These are phyloP conservation scores for Forbesichthys agassizii DNA, from an alignment of 2,113 vertebrate genomes.

Conservation along the genomic window DNA sequence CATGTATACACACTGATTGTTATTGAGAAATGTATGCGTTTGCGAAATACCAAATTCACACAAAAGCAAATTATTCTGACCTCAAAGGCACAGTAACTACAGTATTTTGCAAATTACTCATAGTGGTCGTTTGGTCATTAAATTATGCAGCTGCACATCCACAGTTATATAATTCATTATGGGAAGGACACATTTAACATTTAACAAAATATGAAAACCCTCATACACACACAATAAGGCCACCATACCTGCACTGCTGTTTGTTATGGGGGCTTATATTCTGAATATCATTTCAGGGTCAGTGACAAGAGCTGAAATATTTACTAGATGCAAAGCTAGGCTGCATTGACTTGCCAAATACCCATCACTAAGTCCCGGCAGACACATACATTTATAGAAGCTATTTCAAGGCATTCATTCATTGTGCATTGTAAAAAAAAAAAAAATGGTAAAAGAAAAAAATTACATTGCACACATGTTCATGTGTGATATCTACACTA, in stretches of 20 bases:
- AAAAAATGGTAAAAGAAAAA: no score
- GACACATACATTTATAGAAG: background rate
- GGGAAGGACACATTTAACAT: background rate
- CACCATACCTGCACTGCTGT: background rate
- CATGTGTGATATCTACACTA: background rate
- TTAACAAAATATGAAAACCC: background rate
- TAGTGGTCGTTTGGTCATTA: background rate
- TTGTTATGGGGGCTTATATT: background rate
- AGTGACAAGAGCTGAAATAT: background rate
- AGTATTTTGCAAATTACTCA: no score
- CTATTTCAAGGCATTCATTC: background rate
- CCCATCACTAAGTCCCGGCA: background rate
- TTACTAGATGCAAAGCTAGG: background rate
- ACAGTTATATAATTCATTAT: background rate
- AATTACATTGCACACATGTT: no score
- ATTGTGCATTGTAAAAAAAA: background rate
- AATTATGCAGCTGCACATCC: background rate
- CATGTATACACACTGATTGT: no score
- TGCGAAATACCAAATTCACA: no score
- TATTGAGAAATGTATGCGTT: no score
- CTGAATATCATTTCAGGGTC: background rate
- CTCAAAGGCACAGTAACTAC: no score
- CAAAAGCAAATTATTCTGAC: no score
- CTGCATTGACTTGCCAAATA: background rate
- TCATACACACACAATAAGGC: background rate